phyloP scores from a whole-genome alignment of 2,113 vertebrate species.

The Apteryx mantelli region DNA sequence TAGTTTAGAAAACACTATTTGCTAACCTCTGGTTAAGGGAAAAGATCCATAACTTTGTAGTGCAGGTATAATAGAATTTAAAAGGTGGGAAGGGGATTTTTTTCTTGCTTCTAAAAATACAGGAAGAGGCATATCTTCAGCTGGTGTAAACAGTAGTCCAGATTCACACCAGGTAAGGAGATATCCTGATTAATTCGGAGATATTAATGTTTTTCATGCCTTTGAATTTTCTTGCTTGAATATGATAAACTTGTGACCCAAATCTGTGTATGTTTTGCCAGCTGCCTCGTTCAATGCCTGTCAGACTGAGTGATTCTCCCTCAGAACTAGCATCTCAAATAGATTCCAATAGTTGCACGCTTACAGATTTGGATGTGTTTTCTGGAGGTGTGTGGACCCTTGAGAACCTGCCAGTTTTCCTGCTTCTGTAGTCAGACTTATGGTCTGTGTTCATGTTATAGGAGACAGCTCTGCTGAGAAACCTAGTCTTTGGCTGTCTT shows the following conservation, averaged over 20 bases:
- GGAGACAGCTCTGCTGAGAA: background rate
- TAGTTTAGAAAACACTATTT: background rate
- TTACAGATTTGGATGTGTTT: background rate
- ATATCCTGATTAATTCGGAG: background rate
- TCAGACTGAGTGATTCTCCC: background rate
- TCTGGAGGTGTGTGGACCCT: background rate
- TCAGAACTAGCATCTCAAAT: background rate
- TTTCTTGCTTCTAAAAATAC: background rate
- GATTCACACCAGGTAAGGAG: background rate
- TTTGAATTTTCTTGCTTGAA: background rate
- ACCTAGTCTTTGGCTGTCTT: background rate
- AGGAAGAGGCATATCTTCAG: background rate
- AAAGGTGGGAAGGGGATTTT: background rate
- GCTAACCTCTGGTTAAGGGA: background rate
- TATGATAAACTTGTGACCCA: background rate
- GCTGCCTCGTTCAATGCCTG: background rate
- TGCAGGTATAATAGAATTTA: background rate
- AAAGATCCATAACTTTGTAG: background rate
- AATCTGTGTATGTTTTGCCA: background rate
- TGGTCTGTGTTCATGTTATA: accelerated
- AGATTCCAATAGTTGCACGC: background rate
- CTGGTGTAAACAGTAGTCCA: background rate
- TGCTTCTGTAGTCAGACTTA: background rate
- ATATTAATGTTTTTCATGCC: background rate
- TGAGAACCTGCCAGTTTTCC: background rate